Percentiles rank a stretch among this genome's conserved stretches.
Conservation (phyloP, 2,888 invertebrate genomes). For the Troilus luridus region DNA sequence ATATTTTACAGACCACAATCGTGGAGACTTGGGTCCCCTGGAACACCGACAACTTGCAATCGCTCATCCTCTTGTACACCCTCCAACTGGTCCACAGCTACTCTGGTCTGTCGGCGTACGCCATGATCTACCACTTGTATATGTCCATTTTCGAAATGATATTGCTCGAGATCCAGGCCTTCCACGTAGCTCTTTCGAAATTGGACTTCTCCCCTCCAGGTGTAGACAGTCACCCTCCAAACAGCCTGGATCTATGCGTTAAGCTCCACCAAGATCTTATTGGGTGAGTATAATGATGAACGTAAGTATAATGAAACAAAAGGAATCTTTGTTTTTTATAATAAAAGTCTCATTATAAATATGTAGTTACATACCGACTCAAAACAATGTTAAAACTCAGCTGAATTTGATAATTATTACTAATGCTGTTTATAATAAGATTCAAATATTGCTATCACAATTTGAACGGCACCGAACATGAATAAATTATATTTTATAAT, state of each 20-base stretch:
- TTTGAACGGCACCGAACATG: too few species aligned
- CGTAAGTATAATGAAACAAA: too few species aligned
- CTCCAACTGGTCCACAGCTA: not conserved
- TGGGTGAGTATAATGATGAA: not conserved
- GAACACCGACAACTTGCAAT: not conserved
- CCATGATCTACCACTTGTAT: not conserved
- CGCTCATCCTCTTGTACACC: not conserved
- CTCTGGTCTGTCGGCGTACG: not conserved
- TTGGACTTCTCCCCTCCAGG: constrained; percentile 32
- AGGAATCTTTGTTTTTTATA: too few species aligned
- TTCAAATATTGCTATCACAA: too few species aligned
- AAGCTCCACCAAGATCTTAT: constrained; percentile 18
- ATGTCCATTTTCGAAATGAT: not conserved
- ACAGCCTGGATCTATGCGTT: not conserved
- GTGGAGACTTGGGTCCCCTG: constrained; percentile 29
- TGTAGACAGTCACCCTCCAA: not conserved
- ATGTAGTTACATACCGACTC: too few species aligned
- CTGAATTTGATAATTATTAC: too few species aligned
- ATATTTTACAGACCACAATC: not conserved
- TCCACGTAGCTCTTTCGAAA: constrained; percentile 17
- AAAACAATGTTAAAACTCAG: too few species aligned
- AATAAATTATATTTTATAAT: too few species aligned
- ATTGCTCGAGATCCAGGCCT: not conserved
- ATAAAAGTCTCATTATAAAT: too few species aligned
- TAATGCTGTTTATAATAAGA: too few species aligned